A percentile compares a stretch with the other conserved stretches of the same genome.
These are phyloP conservation scores for Perodicticus potto DNA, from an alignment of 2,797 vertebrate genomes.

Conservation along the genomic window DNA sequence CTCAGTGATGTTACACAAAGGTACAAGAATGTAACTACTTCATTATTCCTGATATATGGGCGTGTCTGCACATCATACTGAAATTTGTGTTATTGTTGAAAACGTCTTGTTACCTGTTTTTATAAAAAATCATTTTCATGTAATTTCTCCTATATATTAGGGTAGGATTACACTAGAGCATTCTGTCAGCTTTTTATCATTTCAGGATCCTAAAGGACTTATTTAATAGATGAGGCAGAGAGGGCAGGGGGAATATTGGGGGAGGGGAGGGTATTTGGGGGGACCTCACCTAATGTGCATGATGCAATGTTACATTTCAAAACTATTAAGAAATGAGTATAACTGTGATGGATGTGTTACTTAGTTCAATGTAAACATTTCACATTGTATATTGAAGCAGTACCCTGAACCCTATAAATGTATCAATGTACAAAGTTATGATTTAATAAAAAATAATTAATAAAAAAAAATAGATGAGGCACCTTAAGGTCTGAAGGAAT, in stretches of 20 bases:
- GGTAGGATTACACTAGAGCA: not conserved
- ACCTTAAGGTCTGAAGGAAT: not conserved
- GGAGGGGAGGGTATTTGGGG: too few species aligned
- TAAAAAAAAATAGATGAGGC: not conserved
- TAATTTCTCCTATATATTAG: not conserved
- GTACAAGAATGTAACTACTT: not conserved
- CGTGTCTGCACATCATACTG: not conserved
- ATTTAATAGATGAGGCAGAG: not conserved
- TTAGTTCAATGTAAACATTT: too few species aligned
- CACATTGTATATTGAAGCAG: too few species aligned
- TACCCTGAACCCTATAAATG: too few species aligned
- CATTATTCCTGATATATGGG: not conserved
- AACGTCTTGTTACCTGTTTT: not conserved
- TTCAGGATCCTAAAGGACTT: not conserved
- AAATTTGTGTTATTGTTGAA: constrained; percentile 21
- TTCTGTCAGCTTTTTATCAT: not conserved
- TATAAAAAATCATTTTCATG: constrained; percentile 14
- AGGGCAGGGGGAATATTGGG: too few species aligned
- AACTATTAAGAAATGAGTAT: too few species aligned
- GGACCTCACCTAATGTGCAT: too few species aligned
- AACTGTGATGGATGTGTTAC: too few species aligned
- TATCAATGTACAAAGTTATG: too few species aligned
- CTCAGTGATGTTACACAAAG: not conserved
- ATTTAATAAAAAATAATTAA: too few species aligned
- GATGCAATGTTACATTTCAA: too few species aligned